Evolutionary conservation across 2,888 invertebrate genomes (phyloP), one percentile per base, ranked within the genome.

Genomic region (Epiblema foenella): DNA sequence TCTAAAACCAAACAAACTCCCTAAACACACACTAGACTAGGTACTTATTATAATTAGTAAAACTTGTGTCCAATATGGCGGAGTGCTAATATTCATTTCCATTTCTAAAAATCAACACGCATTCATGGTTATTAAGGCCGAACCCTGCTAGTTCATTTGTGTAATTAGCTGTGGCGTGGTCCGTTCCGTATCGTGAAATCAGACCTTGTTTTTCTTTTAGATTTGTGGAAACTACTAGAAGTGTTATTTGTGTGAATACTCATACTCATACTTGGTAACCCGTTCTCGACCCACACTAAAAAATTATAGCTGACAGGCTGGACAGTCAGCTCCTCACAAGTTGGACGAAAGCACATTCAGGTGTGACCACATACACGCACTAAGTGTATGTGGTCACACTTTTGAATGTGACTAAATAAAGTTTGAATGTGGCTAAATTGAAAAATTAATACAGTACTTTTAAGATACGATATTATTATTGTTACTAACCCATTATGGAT

Each of bases 141-240:
- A 76, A 77, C 79, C 82, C 76, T 73, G 79, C 77, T 83, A 85
- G 8, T 46, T 46, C 87, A 87, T 87, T 87, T 86, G 84, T 83
- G 77, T 86, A 85, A 87, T 87, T 86, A 85, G 80, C 69, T 72
- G 77, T 29, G 59, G 60, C 69, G 9, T 49, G 29, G 60, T 63
- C 73, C 24, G 12, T 49, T 42, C 9, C 17, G 33, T 68, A 56
- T 70, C 70, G 9, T 68, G 76, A 76, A 83, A 83, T 82, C 83
- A 78, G 59, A 54, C 69, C 64, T 59, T 63, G 49, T 2, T 39
- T n/a, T 64, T 54, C 24, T 54, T 54, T 54, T 54, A 39, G 39
- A 29, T 60, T 60, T 67, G 17, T 33, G 54, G n/a, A 58, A 51
- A 11, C 67, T 63, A 63, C 18, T 39, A 18, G 8, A 20, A 18